phyloP scores from a whole-genome alignment of 2,888 invertebrate genomes.

The Agrilus cyanescens region DNA sequence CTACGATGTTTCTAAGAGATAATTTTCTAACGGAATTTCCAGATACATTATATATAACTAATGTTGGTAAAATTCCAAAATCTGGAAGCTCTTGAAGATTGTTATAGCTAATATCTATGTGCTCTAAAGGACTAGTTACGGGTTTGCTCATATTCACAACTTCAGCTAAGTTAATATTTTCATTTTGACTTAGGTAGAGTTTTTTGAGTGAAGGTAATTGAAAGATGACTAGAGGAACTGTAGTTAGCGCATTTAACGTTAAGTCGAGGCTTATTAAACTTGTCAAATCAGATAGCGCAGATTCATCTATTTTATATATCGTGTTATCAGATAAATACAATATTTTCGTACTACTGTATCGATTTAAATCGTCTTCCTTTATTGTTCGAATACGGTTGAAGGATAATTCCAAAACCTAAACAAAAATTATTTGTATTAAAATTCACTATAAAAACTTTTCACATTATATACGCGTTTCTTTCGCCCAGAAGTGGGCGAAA shows the following conservation, averaged over 20 bases:
- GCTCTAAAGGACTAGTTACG: conserved; percentile 26
- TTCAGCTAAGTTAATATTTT: conserved; percentile 28
- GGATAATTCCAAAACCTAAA: conserved; percentile 28
- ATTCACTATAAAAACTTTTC: too few relatives aligned
- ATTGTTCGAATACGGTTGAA: conserved; percentile 30
- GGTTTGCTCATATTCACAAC: conserved; percentile 25
- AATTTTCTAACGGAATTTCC: conserved; percentile 23
- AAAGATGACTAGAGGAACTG: conserved; percentile 27
- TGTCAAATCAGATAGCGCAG: conserved; percentile 23
- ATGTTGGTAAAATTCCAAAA: conserved; percentile 22
- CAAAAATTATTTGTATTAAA: conserved; percentile 3
- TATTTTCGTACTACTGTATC: conserved; percentile 25
- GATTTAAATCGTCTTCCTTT: conserved; percentile 22
- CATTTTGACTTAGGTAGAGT: conserved; percentile 29
- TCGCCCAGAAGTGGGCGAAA: too few relatives aligned
- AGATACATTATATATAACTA: conserved; percentile 27
- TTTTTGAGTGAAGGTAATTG: conserved; percentile 27
- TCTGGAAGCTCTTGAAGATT: conserved; percentile 20
- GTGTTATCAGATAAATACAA: conserved; percentile 32
- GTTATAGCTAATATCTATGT: conserved; percentile 27
- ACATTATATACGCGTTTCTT: too few relatives aligned
- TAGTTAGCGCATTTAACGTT: conserved; percentile 24
- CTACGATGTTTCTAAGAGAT: conserved; percentile 25
- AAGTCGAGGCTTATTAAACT: conserved; percentile 27
- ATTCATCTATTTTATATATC: conserved; percentile 24